Evolutionary conservation across 2,113 vertebrate genomes (phyloP).

Genomic region (Actenoides hombroni): DNA sequence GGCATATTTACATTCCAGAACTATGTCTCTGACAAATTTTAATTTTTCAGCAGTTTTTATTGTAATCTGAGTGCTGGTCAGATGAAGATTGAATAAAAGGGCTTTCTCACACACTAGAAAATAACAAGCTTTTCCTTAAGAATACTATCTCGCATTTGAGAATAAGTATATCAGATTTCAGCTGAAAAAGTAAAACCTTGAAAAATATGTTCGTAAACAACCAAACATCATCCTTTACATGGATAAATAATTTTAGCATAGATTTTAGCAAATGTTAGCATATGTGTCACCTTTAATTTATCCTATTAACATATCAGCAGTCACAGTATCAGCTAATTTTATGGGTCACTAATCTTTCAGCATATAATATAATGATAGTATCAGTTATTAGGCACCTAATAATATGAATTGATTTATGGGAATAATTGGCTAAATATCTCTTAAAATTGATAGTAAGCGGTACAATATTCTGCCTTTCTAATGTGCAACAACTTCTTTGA

Average conservation of each 20-base stretch:
- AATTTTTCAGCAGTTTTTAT: slow-evolving; percentile 28
- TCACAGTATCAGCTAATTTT: not conserved
- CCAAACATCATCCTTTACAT: not conserved
- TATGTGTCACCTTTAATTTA: not conserved
- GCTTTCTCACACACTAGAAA: not conserved
- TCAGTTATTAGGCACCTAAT: not conserved
- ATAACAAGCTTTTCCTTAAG: not conserved
- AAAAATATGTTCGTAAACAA: not conserved
- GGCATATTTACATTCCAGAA: not conserved
- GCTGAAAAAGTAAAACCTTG: not conserved
- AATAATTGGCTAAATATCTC: not conserved
- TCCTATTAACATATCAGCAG: not conserved
- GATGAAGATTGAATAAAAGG: not conserved
- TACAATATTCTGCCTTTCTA: not conserved
- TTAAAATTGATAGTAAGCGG: not conserved
- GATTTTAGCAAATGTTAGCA: not conserved
- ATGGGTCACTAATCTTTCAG: not conserved
- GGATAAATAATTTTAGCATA: not conserved
- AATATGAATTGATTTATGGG: not conserved
- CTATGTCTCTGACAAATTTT: not conserved
- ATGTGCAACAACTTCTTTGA: not conserved
- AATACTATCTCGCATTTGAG: not conserved
- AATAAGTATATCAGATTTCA: not conserved
- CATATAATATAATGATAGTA: not conserved
- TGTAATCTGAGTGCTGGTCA: not conserved